These are phyloP conservation scores for Zelleria hepariella DNA, from an alignment of 2,888 invertebrate species.

Conservation along the genomic window DNA sequence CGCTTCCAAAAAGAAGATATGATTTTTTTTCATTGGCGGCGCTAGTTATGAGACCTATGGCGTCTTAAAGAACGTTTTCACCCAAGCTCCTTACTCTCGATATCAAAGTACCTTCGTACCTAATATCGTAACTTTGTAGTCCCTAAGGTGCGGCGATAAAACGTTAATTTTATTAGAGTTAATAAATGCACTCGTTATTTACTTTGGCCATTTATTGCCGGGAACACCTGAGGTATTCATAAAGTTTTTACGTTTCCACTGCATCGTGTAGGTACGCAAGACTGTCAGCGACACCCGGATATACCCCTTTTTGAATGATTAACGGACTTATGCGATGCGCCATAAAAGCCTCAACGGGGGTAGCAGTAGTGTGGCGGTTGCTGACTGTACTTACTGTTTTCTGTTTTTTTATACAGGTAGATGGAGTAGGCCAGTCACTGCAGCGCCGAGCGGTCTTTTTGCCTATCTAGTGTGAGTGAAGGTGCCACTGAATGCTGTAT, in stretches of 20 bases:
- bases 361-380: neutral
- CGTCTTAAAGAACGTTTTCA: neutral
- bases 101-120: slow-evolving; percentile 1
- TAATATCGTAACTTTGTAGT: slow-evolving; percentile 1
- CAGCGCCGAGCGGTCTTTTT: no score
- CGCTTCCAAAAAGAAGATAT: no score
- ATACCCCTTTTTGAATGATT: neutral
- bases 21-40: no score
- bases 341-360: neutral
- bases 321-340: neutral
- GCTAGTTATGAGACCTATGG: neutral
- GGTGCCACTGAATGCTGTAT: no score
- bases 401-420: neutral
- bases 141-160: slow-evolving; percentile 12
- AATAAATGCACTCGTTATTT: slow-evolving; percentile 63
- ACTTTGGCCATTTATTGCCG: slow-evolving; percentile 48
- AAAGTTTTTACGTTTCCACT: slow-evolving; percentile 39
- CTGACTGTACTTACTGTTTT: neutral
- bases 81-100: neutral
- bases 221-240: slow-evolving; percentile 44
- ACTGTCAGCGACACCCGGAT: neutral
- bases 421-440: neutral
- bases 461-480: no score
- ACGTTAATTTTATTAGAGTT: slow-evolving; percentile 41
- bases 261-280: neutral